These are phyloP conservation scores for Eucriotettix oculatus DNA, from an alignment of 2,888 invertebrate species.

Conservation along the genomic window DNA sequence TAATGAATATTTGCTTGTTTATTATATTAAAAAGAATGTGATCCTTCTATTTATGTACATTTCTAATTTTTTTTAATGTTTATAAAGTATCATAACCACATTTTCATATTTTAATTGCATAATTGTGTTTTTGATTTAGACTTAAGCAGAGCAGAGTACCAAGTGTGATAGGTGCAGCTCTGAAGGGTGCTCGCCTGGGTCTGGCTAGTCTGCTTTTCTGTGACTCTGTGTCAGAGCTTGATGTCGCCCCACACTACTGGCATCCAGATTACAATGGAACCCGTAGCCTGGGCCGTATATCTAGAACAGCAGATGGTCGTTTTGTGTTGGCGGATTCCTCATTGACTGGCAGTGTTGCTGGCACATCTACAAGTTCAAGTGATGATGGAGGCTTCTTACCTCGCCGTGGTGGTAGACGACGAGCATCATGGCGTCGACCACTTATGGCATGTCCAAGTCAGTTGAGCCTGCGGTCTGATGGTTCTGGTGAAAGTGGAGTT, in stretches of 20 bases:
- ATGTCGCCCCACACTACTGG: conserved; percentile 1
- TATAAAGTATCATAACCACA: no score
- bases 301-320: conserved; percentile 56
- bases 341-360: conserved; percentile 22
- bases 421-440: conserved; percentile 46
- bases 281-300: conserved; percentile 42
- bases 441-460: conserved; percentile 48
- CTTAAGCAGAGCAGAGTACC: conserved; percentile 89
- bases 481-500: conserved; percentile 38
- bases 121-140: conserved; percentile 31
- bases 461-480: conserved; percentile 47
- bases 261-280: conserved; percentile 5
- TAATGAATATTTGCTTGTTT: no score
- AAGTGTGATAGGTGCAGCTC: conserved; percentile 53
- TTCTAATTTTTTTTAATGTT: no score
- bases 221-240: conserved; percentile 8
- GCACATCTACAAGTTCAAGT: conserved; percentile 43
- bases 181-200: conserved; percentile 3
- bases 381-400: conserved; percentile 77
- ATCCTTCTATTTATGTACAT: no score
- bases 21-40: no score
- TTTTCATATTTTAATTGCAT: no score
- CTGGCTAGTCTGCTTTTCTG: conserved; percentile 9
- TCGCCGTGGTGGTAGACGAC: conserved; percentile 32
- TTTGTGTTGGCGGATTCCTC: conserved; percentile 40